Evolutionary conservation across 37 sponge, comb jelly and placozoan genomes (phyloP), one percentile per base, ranked within the genome.

Genomic region (Bolinopsis microptera): DNA sequence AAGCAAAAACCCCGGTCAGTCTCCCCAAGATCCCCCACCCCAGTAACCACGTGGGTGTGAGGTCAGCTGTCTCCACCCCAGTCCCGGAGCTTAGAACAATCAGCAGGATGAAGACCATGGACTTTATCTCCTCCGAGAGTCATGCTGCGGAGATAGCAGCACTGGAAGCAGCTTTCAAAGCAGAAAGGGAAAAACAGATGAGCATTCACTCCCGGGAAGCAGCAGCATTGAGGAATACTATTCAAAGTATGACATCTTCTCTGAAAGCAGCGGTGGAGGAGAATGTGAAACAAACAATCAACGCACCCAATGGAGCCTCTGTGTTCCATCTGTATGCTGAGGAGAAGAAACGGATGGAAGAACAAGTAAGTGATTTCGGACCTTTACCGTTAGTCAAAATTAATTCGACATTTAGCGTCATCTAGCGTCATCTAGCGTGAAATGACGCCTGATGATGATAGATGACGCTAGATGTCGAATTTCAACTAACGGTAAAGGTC

Each of bases 261-360:
- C 90, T 86, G 2, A 86, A 86, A 48, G 36, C 32, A 34, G 48
- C 40, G n/a, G 24, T 34, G 40, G 90, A 86, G 61, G 90, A 86
- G 61, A 86, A 40, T 86, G 61, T 39, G 24, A 86, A 86, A 34
- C 90, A 86, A 38, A 41, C 90, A 8, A 39, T 41, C 32, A 41
- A 18, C 0, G 32, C 61, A 22, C 61, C 90, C 0, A 41, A 41
- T 40, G 90, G 90, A n/a, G 80, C 35, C 33, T 77, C 80, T 35
- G 90, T 86, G 40, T 86, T 86, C 31, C 90, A 86, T 27, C 61
- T 86, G 61, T 86, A 86, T 41, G 90, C 90, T 1, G 90, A 86
- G 90, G 90, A 86, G 61, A 86, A 86, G 61, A 39, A 41, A 30
- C 32, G 90, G 61, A 86, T 86, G 90, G 90, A 86, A 48, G 90